Base-by-base conservation (phyloP, 2,888 invertebrate genomes). In the Beris morrisii region DNA sequence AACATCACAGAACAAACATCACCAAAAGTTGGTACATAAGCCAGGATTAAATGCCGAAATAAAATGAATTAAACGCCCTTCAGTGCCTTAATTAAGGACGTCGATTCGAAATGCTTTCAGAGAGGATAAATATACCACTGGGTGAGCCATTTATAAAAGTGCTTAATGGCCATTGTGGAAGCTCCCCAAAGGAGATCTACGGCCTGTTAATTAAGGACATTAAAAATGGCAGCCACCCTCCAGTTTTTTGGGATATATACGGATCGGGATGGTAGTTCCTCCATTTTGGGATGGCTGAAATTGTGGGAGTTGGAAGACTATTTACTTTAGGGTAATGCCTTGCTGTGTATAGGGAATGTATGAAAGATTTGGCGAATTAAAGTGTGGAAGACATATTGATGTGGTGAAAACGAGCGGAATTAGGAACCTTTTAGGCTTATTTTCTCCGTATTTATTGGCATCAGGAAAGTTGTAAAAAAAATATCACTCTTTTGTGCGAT, bases 1-100 rank as follows among this genome's bases (percentile, higher is more conserved):
- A 38, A 38, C 38, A 38, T 38, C 38, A 32, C 38, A 50, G 30
- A 61, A 61, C 38, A 61, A 61, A 61, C 61, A 52, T 50, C 38
- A 44, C 43, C 64, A 43, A 22, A 53, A 64, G 54, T 64, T 64
- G 53, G 64, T 64, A 64, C 32, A 65, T 65, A 58, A 58, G 65
- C 44, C 56, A 38, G 57, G 57, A 65, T 65, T 65, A 65, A 65
- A 65, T 65, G 65, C 52, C 65, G 50, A 65, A 65, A 65, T 65
- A 75, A 77, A 78, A 78, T 76, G 79, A 77, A 79, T 78, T 78
- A 78, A 78, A 77, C 79, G 76, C 78, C 78, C 78, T 77, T 78
- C 78, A 78, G 76, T 74, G 77, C 78, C 79, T 78, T 78, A 78
- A 78, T 78, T 78, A 78, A 79, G 79, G 77, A 76, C 78, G 78